A percentile compares a stretch with the other conserved stretches of the same genome.
phyloP scores from a whole-genome alignment of 2,113 vertebrate species.

The Emydocephalus ijimae region DNA sequence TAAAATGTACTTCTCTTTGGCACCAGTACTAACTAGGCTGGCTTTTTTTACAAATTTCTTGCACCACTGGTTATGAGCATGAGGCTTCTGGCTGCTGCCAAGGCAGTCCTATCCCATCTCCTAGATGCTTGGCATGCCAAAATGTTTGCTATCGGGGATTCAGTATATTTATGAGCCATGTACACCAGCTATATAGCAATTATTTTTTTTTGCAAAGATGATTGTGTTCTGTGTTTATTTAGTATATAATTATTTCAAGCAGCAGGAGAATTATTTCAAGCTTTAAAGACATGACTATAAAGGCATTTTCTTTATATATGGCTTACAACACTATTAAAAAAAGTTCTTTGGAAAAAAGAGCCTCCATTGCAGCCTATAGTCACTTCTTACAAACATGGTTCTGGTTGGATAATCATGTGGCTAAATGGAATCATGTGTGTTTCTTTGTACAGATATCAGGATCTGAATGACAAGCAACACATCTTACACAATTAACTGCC shows the following conservation, averaged over 20 bases:
- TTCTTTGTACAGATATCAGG: background rate
- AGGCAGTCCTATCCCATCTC: background rate
- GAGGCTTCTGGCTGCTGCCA: slow-evolving; percentile 6
- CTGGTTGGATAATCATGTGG: background rate
- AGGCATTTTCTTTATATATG: background rate
- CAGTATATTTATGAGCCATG: background rate
- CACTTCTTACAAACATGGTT: background rate
- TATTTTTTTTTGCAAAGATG: background rate
- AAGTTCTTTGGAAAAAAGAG: background rate
- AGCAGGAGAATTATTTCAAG: background rate
- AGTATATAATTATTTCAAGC: background rate
- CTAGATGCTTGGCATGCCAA: too few species aligned
- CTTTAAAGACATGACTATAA: background rate
- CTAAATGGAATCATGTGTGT: background rate
- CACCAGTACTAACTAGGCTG: background rate
- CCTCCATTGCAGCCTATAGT: background rate
- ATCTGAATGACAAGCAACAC: background rate
- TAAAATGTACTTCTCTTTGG: background rate
- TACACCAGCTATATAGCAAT: background rate
- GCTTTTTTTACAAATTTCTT: background rate
- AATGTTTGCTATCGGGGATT: background rate
- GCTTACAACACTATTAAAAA: background rate
- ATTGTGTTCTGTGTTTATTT: background rate
- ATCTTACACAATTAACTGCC: background rate
- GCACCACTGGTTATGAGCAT: background rate